These are phyloP conservation scores for Vultur gryphus DNA, from an alignment of 2,797 vertebrate species.

Conservation along the genomic window DNA sequence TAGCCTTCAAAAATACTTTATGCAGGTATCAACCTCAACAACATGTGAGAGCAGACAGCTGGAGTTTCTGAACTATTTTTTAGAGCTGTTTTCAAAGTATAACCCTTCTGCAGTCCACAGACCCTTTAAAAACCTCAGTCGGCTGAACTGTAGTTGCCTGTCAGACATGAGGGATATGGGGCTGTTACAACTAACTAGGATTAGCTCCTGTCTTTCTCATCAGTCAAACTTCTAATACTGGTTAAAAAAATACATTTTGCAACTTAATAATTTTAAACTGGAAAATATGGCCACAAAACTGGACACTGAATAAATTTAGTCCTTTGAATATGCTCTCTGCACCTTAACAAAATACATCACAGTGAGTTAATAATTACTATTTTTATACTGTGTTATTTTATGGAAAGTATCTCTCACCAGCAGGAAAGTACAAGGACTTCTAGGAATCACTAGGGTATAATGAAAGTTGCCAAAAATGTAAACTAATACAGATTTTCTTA, in stretches of 20 bases:
- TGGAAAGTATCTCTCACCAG: constrained; percentile 71
- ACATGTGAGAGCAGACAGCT: not conserved
- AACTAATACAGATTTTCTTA: constrained; percentile 77
- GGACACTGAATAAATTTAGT: not conserved
- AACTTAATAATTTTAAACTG: constrained; percentile 12
- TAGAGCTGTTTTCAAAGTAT: not conserved
- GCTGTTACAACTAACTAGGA: not conserved
- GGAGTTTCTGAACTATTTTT: not conserved
- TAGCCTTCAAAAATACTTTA: not conserved
- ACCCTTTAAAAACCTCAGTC: not conserved
- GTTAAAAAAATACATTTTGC: not conserved
- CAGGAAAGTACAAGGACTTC: constrained; percentile 70
- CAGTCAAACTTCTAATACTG: not conserved
- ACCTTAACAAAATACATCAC: constrained; percentile 65
- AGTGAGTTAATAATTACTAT: constrained; percentile 68
- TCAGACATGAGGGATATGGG: not conserved
- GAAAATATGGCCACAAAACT: constrained; percentile 1
- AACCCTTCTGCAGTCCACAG: not conserved
- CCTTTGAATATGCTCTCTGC: constrained; percentile 28
- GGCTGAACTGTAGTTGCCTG: not conserved
- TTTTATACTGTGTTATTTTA: constrained; percentile 70
- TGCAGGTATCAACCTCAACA: not conserved
- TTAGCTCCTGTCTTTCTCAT: not conserved
- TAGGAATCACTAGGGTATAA: constrained; percentile 69
- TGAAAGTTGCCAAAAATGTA: constrained; percentile 77